These are phyloP conservation scores for Thryonomys swinderianus DNA, from an alignment of 2,113 vertebrate genomes.

Conservation along the genomic window DNA sequence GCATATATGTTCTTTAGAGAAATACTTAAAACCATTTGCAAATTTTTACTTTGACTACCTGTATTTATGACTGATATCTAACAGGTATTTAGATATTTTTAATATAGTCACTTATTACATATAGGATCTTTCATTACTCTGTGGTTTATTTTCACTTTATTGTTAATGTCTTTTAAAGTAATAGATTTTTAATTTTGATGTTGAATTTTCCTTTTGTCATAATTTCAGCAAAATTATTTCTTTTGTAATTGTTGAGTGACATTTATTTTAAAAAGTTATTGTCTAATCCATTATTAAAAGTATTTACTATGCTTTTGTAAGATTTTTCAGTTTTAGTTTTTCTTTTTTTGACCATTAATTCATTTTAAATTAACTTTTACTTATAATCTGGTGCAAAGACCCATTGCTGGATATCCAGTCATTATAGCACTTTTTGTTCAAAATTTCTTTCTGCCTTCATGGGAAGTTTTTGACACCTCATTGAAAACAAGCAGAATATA, in stretches of 20 bases:
- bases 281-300: background rate
- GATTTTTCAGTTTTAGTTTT: background rate
- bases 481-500: background rate
- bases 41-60: background rate
- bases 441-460: background rate
- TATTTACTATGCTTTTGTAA: background rate
- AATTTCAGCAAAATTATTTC: background rate
- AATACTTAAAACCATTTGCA: background rate
- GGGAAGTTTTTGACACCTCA: background rate
- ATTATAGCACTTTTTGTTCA: background rate
- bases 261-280: background rate
- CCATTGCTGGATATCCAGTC: background rate
- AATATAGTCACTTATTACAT: background rate
- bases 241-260: background rate
- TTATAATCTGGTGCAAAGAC: background rate
- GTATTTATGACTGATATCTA: background rate
- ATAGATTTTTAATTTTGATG: background rate
- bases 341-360: background rate
- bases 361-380: background rate
- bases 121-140: background rate
- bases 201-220: background rate
- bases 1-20: background rate
- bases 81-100: background rate
- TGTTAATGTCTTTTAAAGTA: background rate
- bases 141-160: background rate